phyloP scores from a whole-genome alignment of 2,888 invertebrate species.

The Alloplasta piceator region DNA sequence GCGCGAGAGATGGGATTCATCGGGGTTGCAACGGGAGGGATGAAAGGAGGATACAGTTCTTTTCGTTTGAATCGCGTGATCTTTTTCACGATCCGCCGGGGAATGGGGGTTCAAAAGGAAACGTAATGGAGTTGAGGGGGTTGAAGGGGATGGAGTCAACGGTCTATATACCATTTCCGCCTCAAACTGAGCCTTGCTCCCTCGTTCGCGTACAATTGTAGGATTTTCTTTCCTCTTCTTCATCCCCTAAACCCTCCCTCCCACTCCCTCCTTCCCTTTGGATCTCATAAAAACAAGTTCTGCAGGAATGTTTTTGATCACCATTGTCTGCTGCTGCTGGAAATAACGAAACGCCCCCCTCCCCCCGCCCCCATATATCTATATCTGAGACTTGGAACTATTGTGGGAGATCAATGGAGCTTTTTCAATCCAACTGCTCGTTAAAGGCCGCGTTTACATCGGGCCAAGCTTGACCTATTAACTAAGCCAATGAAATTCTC shows the following conservation, averaged over 20 bases:
- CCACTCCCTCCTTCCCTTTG: constrained; percentile 1
- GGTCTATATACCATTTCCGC: constrained; percentile 40
- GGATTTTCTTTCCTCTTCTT: constrained; percentile 20
- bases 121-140: constrained; percentile 2
- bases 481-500: constrained; percentile 71
- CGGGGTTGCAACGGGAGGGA: neutral
- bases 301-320: constrained; percentile 57
- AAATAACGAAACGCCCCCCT: constrained; percentile 25
- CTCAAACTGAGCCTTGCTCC: constrained; percentile 37
- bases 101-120: constrained; percentile 35
- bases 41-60: constrained; percentile 34
- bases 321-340: constrained; percentile 52
- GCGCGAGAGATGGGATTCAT: constrained; percentile 22
- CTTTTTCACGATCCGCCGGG: constrained; percentile 19
- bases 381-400: constrained; percentile 64
- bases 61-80: constrained; percentile 45
- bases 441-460: constrained; percentile 73
- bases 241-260: neutral
- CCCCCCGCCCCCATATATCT: too few relatives aligned
- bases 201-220: constrained; percentile 39
- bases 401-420: constrained; percentile 70
- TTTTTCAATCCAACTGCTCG: constrained; percentile 73
- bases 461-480: constrained; percentile 71
- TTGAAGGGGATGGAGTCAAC: neutral
- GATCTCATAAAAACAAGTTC: constrained; percentile 47